These are phyloP conservation scores for Cercopithecus neglectus DNA, from an alignment of 2,797 vertebrate species.

Conservation along the genomic window DNA sequence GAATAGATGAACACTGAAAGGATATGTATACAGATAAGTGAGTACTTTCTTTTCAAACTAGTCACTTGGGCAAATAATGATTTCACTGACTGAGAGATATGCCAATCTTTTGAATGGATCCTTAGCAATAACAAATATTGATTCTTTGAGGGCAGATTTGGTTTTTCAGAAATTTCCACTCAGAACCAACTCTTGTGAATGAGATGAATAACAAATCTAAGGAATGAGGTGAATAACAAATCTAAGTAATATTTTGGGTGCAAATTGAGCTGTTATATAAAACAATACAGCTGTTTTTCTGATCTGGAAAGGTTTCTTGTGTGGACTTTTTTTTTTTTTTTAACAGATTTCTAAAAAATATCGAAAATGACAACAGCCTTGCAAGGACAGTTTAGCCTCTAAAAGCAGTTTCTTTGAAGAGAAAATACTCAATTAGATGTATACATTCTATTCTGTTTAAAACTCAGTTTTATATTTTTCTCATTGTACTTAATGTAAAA, in stretches of 20 bases:
- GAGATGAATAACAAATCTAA: not conserved
- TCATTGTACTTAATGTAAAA: not conserved
- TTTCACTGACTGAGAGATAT: not conserved
- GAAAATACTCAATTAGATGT: constrained; percentile 64
- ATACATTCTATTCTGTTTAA: constrained; percentile 59
- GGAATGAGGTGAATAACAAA: not conserved
- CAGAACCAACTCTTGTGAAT: not conserved
- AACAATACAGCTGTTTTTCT: not conserved
- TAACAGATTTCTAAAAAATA: not conserved
- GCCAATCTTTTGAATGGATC: constrained; percentile 18
- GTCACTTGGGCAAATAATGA: not conserved
- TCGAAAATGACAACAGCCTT: not conserved
- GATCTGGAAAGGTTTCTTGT: not conserved
- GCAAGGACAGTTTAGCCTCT: not conserved
- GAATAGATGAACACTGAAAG: constrained; percentile 23
- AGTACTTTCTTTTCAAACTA: constrained; percentile 67
- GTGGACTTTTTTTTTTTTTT: not conserved
- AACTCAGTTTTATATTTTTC: constrained; percentile 28
- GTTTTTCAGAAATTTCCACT: constrained; percentile 35
- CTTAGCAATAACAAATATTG: not conserved
- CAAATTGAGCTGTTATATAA: constrained; percentile 1
- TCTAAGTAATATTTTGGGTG: not conserved
- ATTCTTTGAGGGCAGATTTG: not conserved
- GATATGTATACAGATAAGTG: constrained; percentile 37
- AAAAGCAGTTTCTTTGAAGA: constrained; percentile 60